These are phyloP conservation scores for Labia minor DNA, from an alignment of 2,888 invertebrate species.

Conservation along the genomic window DNA sequence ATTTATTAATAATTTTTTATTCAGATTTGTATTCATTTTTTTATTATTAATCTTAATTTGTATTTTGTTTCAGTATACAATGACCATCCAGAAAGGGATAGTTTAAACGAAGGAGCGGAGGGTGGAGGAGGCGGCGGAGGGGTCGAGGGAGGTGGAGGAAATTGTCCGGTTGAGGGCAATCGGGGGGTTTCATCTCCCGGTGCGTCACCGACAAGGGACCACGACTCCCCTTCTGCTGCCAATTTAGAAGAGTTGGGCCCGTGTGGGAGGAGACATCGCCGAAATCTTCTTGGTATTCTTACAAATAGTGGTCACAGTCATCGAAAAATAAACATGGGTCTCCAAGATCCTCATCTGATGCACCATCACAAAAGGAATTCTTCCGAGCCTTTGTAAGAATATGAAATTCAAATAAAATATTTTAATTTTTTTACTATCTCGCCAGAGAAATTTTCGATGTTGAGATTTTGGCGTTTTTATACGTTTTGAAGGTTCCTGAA, in stretches of 20 bases:
- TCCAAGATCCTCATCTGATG: not conserved
- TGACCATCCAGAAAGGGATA: conserved; percentile 41
- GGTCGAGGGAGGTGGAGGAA: conserved; percentile 14
- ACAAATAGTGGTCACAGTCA: not conserved
- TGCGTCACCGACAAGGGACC: conserved; percentile 25
- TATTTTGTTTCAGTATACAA: conserved; percentile 35
- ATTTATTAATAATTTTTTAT: too few relatives aligned
- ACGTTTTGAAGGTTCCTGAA: too few relatives aligned
- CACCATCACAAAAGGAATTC: not conserved
- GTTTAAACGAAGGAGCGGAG: conserved; percentile 39
- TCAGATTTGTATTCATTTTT: too few relatives aligned
- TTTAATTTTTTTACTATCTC: too few relatives aligned
- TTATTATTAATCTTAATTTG: too few relatives aligned
- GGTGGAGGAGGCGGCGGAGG: conserved; percentile 27
- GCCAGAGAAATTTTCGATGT: too few relatives aligned
- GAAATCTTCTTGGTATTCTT: not conserved
- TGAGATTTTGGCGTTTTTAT: too few relatives aligned
- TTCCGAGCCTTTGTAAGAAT: conserved; percentile 40
- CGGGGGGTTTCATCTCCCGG: conserved; percentile 31
- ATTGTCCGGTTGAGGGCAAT: conserved; percentile 17
- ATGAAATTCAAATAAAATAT: too few relatives aligned
- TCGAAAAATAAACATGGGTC: not conserved
- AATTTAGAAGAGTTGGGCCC: conserved; percentile 26
- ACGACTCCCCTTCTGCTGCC: conserved; percentile 29
- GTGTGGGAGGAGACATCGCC: not conserved